Evolutionary conservation across 1,140 invertebrate species (phyloP).

Genomic region (Drosophila trapezifrons): DNA sequence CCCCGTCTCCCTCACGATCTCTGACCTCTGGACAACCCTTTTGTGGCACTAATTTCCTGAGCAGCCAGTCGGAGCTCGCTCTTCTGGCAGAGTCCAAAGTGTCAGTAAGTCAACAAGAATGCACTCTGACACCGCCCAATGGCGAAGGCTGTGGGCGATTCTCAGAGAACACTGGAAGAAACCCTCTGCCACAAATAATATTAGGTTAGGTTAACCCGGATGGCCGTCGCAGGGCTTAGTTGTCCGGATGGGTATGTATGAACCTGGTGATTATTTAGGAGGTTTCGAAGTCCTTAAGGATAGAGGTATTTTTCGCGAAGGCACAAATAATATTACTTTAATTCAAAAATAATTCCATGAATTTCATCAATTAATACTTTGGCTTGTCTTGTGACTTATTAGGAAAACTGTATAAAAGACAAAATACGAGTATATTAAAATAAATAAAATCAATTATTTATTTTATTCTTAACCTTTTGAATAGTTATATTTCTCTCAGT

Average conservation of each 20-base stretch:
- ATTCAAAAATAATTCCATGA: not conserved
- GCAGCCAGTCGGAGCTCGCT: slow-evolving; percentile 22
- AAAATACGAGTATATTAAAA: too few relatives aligned
- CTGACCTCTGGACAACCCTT: slow-evolving; percentile 43
- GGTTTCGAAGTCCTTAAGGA: too few relatives aligned
- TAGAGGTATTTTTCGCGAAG: too few relatives aligned
- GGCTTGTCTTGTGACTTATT: too few relatives aligned
- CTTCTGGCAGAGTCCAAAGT: slow-evolving; percentile 67
- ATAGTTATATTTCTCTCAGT: slow-evolving; percentile 4
- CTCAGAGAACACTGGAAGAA: slow-evolving; percentile 5
- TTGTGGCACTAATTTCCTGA: slow-evolving; percentile 73
- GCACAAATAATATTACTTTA: not conserved
- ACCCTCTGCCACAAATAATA: too few relatives aligned
- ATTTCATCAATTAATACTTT: not conserved
- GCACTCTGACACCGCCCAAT: slow-evolving; percentile 66
- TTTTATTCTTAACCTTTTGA: too few relatives aligned
- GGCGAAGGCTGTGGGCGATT: slow-evolving; percentile 19
- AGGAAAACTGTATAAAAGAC: too few relatives aligned
- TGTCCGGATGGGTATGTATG: too few relatives aligned
- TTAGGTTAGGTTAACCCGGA: too few relatives aligned
- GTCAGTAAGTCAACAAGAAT: slow-evolving; percentile 82
- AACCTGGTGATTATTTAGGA: too few relatives aligned
- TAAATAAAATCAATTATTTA: not conserved
- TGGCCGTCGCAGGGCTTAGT: too few relatives aligned
- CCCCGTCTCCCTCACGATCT: not conserved